phyloP scores from a whole-genome alignment of 2,113 vertebrate genomes.

The Columbina picui region DNA sequence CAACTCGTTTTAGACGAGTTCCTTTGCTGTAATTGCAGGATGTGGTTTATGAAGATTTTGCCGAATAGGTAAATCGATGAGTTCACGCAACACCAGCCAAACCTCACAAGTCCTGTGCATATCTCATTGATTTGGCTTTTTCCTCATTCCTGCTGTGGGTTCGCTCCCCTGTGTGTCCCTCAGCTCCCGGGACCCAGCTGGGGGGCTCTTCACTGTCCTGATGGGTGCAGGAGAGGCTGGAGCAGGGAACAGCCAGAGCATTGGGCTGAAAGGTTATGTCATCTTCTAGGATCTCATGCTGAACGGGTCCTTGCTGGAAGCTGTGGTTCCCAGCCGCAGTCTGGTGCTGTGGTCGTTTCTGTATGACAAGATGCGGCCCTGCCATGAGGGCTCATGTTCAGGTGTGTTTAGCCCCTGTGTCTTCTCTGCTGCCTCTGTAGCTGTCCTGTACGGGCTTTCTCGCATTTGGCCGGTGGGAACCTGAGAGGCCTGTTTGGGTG shows the following conservation, averaged over 20 bases:
- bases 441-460: background rate
- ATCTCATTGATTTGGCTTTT: background rate
- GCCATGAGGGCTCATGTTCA: accelerated
- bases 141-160: background rate
- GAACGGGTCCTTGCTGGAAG: background rate
- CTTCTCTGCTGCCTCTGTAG: background rate
- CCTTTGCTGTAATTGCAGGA: conserved; percentile 51
- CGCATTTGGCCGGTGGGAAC: background rate
- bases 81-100: conserved; percentile 1
- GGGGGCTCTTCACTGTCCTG: accelerated
- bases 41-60: conserved; percentile 30
- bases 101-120: background rate
- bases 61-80: conserved; percentile 34
- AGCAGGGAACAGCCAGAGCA: background rate
- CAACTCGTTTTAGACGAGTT: background rate
- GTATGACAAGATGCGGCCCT: background rate
- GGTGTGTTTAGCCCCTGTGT: background rate
- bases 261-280: background rate
- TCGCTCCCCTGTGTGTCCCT: accelerated
- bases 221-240: background rate
- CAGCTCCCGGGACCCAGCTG: accelerated
- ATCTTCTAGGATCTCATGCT: background rate
- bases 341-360: background rate
- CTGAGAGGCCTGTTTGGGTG: background rate
- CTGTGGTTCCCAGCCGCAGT: accelerated